phyloP scores from a whole-genome alignment of 2,888 invertebrate species.

The Choristoneura rosaceana region DNA sequence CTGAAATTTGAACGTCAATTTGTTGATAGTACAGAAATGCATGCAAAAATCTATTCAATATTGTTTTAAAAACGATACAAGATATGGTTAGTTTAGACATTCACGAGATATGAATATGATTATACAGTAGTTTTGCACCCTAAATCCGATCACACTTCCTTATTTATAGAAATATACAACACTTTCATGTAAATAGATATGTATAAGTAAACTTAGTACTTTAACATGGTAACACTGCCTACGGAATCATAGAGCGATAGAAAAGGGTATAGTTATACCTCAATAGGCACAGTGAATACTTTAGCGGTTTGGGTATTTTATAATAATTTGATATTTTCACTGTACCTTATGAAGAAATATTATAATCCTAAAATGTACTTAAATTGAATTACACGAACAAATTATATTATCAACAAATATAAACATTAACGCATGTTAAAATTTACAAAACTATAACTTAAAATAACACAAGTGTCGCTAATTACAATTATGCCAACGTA shows the following conservation, averaged over 20 bases:
- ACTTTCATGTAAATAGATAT: slow-evolving; percentile 77
- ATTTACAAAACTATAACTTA: slow-evolving; percentile 80
- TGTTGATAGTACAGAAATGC: slow-evolving; percentile 35
- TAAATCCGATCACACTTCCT: slow-evolving; percentile 69
- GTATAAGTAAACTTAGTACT: slow-evolving; percentile 73
- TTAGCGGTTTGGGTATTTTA: not conserved
- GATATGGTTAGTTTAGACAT: slow-evolving; percentile 54
- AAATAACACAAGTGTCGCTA: slow-evolving; percentile 68
- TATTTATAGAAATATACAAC: slow-evolving; percentile 68
- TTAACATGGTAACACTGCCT: slow-evolving; percentile 79
- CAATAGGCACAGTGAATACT: slow-evolving; percentile 5
- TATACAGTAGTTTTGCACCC: slow-evolving; percentile 63
- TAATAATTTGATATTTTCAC: not conserved
- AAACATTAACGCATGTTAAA: slow-evolving; percentile 75
- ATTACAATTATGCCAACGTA: slow-evolving; percentile 73
- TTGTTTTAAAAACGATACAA: slow-evolving; percentile 40
- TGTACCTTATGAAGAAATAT: slow-evolving; percentile 26
- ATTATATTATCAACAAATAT: slow-evolving; percentile 65
- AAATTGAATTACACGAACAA: slow-evolving; percentile 46
- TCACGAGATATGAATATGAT: slow-evolving; percentile 48
- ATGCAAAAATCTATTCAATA: slow-evolving; percentile 39
- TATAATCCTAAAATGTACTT: slow-evolving; percentile 22
- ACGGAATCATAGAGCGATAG: slow-evolving; percentile 60
- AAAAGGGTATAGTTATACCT: slow-evolving; percentile 14
- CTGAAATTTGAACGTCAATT: slow-evolving; percentile 27